Evolutionary conservation across 1,140 invertebrate species (phyloP), one percentile per base, ranked within the genome.

Genomic region (Dinoponera quadriceps): DNA sequence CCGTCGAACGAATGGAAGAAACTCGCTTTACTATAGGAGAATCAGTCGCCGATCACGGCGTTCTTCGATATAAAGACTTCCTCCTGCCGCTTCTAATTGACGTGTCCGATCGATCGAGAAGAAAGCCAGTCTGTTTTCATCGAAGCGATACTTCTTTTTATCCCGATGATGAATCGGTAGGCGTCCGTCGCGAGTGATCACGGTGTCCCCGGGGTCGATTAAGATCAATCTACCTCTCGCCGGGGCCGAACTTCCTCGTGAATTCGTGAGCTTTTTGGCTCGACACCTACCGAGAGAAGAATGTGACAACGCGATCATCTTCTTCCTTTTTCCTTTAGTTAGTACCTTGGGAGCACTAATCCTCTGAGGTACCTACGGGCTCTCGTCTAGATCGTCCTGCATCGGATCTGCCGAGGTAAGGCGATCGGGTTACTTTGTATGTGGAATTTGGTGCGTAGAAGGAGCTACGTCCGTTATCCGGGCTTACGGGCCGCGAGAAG

Each of bases 401-500:
- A 66, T 51, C 27, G 38, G 14, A 16, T 16, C 59, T 51, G 5
- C 14, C 16, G 16, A 29, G 55, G 25, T 54, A 82, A 74, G 44
- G 13, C 68, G 86, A 88, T 88, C 74, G 80, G 60, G 71, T 88
- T 88, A 88, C 69, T 71, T 62, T 38, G 65, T 27, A 55, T 60
- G 55, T 68, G 83, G 55, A 88, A 87, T 87, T 85, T 77, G 55
- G 62, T 49, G 72, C 44, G 71, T 83, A 82, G 81, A 77, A 72
- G 51, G 69, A 75, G 71, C 83, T 69, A 82, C 62, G 77, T 82
- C 72, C 77, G 60, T 89, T 86, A 89, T 88, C 88, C 82, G 51
- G 75, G 84, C 77, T 89, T 89, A 89, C 65, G 51, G 59, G 60
- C 75, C 71, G 54, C 57, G 80, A 82, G 48, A 72, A 81, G 82